These are phyloP conservation scores for Psittacula derbiana DNA, from an alignment of 2,797 vertebrate genomes.

Conservation along the genomic window DNA sequence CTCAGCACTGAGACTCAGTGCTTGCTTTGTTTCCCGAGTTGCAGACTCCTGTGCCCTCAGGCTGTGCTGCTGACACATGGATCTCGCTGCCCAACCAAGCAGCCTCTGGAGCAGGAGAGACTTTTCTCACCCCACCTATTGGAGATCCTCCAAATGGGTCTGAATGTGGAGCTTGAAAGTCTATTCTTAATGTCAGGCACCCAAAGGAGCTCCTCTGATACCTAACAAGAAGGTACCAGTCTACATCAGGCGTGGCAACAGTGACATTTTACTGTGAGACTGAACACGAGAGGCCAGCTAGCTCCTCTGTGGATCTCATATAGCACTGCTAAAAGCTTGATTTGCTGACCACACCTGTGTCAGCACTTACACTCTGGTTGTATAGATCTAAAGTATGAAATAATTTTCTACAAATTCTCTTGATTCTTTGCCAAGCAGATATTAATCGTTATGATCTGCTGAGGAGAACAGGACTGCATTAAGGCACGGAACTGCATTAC, in stretches of 20 bases:
- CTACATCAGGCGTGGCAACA: not conserved
- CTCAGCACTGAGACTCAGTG: not conserved
- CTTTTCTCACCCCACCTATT: not conserved
- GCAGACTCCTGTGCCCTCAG: not conserved
- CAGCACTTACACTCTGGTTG: not conserved
- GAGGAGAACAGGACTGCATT: not conserved
- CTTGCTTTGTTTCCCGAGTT: not conserved
- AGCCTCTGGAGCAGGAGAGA: not conserved
- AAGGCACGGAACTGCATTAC: not conserved
- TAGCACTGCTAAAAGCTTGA: not conserved
- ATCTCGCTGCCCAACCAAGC: not conserved
- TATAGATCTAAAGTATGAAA: not conserved
- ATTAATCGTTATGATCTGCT: not conserved
- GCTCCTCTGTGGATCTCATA: not conserved
- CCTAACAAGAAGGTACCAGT: not conserved
- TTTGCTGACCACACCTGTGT: not conserved
- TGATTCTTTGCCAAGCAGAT: not conserved
- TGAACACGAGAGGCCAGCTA: not conserved
- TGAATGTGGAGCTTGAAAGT: not conserved
- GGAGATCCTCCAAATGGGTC: not conserved
- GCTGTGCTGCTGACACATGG: not conserved
- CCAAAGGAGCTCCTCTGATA: not conserved
- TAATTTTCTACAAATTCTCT: not conserved
- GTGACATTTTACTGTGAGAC: not conserved
- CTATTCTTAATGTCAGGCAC: not conserved